Conservation (phyloP, 2,888 invertebrate species). For the Philereme transversata region DNA sequence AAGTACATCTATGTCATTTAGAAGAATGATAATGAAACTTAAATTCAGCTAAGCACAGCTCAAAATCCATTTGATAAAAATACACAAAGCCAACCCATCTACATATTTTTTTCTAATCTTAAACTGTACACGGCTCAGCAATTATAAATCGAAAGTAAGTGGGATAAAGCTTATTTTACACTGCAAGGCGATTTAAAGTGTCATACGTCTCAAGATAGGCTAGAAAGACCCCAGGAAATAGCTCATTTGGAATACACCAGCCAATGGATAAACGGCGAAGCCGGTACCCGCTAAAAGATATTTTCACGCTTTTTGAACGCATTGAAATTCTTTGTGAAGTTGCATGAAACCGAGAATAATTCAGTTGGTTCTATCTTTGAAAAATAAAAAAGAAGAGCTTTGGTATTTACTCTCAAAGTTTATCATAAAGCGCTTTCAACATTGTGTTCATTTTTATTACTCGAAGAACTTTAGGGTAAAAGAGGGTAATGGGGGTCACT, state of each 20-base stretch:
- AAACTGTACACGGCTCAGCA: not conserved
- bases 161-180: slow-evolving; percentile 5
- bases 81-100: not conserved
- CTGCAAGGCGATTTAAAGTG: slow-evolving; percentile 26
- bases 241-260: slow-evolving; percentile 75
- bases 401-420: not conserved
- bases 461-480: too few species aligned
- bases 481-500: too few species aligned
- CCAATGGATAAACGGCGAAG: slow-evolving; percentile 60
- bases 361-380: slow-evolving; percentile 12
- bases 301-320: slow-evolving; percentile 58
- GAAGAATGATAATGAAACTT: not conserved
- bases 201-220: slow-evolving; percentile 51
- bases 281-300: slow-evolving; percentile 36
- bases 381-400: slow-evolving; percentile 1
- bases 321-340: slow-evolving; percentile 41
- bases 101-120: not conserved
- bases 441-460: too few species aligned
- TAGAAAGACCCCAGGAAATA: slow-evolving; percentile 59
- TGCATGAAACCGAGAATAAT: slow-evolving; percentile 15
- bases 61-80: not conserved
- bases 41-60: not conserved
- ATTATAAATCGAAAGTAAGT: not conserved
- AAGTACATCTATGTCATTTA: too few species aligned
- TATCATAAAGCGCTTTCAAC: too few species aligned